A percentile compares a stretch with the other conserved stretches of the same genome.
These are phyloP conservation scores for Cyprinodon diabolis DNA, from an alignment of 2,797 vertebrate genomes.

Conservation along the genomic window DNA sequence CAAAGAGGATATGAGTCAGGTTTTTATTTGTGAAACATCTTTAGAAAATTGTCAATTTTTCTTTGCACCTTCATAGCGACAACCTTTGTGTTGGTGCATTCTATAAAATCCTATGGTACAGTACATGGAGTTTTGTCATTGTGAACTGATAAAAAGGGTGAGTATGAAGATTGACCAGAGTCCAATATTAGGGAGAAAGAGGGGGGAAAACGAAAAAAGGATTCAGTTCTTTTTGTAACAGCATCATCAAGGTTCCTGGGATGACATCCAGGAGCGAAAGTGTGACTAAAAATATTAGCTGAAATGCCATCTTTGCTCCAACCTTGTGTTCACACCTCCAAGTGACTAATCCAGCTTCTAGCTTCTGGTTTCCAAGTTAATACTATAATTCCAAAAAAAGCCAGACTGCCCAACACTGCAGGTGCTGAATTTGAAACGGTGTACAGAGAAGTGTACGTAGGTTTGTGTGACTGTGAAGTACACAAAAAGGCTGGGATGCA, in stretches of 20 bases:
- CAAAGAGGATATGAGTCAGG: no score
- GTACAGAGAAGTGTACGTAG: conserved; percentile 18
- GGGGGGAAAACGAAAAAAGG: background rate
- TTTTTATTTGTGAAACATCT: no score
- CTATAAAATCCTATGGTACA: no score
- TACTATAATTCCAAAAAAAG: conserved; percentile 50
- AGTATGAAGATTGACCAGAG: no score
- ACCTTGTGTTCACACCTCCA: conserved; percentile 75
- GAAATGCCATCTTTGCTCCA: conserved; percentile 59
- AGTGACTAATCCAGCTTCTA: conserved; percentile 67
- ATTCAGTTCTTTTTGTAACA: conserved; percentile 3
- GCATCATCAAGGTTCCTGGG: background rate
- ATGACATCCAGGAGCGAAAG: conserved; percentile 13
- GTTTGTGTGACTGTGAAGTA: conserved; percentile 11
- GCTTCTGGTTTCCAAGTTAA: conserved; percentile 69
- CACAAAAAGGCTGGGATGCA: conserved; percentile 23
- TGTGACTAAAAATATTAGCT: conserved; percentile 39
- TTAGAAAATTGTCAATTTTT: background rate
- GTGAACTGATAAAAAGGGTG: background rate
- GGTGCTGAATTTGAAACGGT: conserved; percentile 62
- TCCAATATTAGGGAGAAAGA: background rate
- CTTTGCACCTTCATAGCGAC: background rate
- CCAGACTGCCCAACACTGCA: conserved; percentile 59
- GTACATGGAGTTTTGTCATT: no score
- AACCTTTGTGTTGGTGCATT: background rate